A percentile compares a stretch with the other conserved stretches of the same genome.
These are phyloP conservation scores for Dendrocopos noguchii DNA, from an alignment of 2,113 vertebrate genomes.

Conservation along the genomic window DNA sequence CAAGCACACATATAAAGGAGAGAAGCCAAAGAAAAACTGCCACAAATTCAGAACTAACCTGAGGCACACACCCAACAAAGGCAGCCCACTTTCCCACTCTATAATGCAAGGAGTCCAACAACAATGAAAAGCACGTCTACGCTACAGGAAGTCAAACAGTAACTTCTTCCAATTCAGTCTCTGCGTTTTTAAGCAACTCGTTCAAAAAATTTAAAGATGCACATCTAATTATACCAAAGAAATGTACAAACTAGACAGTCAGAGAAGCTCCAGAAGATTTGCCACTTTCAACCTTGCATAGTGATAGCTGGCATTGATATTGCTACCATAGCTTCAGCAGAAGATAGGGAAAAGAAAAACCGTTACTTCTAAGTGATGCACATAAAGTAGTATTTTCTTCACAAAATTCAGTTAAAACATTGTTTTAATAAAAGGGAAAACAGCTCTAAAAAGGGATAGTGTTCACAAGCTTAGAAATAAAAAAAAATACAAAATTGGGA, in stretches of 20 bases:
- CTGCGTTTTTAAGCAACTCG: neutral
- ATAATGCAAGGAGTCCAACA: neutral
- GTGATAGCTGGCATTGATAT: conserved; percentile 60
- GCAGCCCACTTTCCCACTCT: neutral
- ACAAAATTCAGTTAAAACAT: conserved; percentile 52
- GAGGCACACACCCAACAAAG: neutral
- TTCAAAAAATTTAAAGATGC: neutral
- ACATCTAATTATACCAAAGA: neutral
- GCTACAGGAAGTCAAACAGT: neutral
- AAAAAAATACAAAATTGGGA: conserved; percentile 53
- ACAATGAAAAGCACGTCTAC: neutral
- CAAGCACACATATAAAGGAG: conserved; percentile 21
- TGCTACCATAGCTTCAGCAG: conserved; percentile 56
- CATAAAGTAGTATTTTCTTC: neutral
- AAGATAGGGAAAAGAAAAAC: conserved; percentile 17
- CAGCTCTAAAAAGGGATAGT: conserved; percentile 44
- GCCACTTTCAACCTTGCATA: conserved; percentile 65
- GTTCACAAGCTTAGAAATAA: conserved; percentile 63
- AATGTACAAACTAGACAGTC: conserved; percentile 3
- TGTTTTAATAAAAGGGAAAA: conserved; percentile 43
- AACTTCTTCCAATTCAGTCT: neutral
- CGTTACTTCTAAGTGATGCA: conserved; percentile 10
- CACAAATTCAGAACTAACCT: neutral
- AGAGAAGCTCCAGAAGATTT: conserved; percentile 39
- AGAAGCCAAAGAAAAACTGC: conserved; percentile 34